phyloP scores from a whole-genome alignment of 2,888 invertebrate species.

The Laspeyria flexula region DNA sequence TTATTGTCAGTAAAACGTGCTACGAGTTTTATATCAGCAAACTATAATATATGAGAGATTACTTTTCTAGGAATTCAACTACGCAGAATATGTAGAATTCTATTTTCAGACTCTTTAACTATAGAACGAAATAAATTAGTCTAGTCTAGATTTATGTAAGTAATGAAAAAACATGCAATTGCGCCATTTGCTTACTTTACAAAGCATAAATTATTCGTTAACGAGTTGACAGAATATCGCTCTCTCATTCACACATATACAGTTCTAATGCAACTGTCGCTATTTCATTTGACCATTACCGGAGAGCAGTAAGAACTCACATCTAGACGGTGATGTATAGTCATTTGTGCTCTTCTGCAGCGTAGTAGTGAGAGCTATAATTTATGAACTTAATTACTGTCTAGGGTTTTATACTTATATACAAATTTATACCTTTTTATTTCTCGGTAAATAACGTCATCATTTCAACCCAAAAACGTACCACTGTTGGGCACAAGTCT shows the following conservation, averaged over 20 bases:
- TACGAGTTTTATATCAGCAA: too few relatives aligned
- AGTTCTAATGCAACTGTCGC: not conserved
- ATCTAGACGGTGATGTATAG: constrained; percentile 5
- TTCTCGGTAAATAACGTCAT: too few relatives aligned
- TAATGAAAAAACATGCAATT: not conserved
- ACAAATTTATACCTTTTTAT: too few relatives aligned
- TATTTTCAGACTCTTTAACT: too few relatives aligned
- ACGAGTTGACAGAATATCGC: not conserved
- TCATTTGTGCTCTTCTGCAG: constrained; percentile 1
- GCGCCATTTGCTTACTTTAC: not conserved
- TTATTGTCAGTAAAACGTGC: too few relatives aligned
- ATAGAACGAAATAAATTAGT: too few relatives aligned
- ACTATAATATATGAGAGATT: too few relatives aligned
- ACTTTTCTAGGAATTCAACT: too few relatives aligned
- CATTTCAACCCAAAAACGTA: too few relatives aligned
- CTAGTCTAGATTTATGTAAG: too few relatives aligned
- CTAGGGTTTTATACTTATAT: not conserved
- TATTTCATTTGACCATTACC: not conserved
- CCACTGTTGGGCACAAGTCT: too few relatives aligned
- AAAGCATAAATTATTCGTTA: not conserved
- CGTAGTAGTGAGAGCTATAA: not conserved
- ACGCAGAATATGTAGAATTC: too few relatives aligned
- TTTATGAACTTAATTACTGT: not conserved
- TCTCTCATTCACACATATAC: not conserved
- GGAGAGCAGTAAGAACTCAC: not conserved